Evolutionary conservation across 2,888 invertebrate species (phyloP).

Genomic region (Keiferia lycopersicella): DNA sequence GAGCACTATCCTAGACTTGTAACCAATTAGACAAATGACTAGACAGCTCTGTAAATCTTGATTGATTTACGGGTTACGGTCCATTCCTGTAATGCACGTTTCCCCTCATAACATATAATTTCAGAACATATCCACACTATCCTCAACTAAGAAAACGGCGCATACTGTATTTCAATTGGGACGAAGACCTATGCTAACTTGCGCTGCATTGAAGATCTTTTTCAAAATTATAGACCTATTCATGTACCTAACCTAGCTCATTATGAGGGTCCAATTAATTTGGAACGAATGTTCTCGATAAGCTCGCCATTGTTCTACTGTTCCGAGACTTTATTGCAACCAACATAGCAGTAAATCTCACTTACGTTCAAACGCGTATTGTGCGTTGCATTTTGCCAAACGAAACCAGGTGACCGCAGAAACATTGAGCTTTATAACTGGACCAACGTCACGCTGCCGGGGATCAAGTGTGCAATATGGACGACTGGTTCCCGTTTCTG

Average conservation of each 20-base stretch:
- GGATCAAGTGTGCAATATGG: slow-evolving; percentile 24
- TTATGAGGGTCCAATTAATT: slow-evolving; percentile 35
- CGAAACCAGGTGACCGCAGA: slow-evolving; percentile 19
- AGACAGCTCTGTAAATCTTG: neutral
- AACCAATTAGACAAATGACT: slow-evolving; percentile 2
- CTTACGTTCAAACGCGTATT: slow-evolving; percentile 19
- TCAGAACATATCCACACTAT: slow-evolving; percentile 18
- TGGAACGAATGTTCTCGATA: slow-evolving; percentile 37
- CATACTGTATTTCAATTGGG: slow-evolving; percentile 27
- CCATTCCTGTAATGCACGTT: neutral
- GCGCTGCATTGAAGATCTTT: slow-evolving; percentile 35
- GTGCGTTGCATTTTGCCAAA: neutral
- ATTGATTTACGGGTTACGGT: neutral
- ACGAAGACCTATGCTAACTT: slow-evolving; percentile 29
- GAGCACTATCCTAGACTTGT: neutral
- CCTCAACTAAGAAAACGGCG: slow-evolving; percentile 17
- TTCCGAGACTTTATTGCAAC: slow-evolving; percentile 25
- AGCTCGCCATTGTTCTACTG: slow-evolving; percentile 41
- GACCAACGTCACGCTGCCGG: neutral
- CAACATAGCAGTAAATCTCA: neutral
- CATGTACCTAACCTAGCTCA: slow-evolving; percentile 34
- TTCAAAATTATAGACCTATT: slow-evolving; percentile 42
- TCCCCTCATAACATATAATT: neutral
- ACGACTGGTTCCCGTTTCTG: slow-evolving; percentile 30
- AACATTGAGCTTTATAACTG: slow-evolving; percentile 22